Evolutionary conservation across 2,888 invertebrate species (phyloP), one percentile per base, ranked within the genome.

Genomic region (Chaitophorus viminalis): DNA sequence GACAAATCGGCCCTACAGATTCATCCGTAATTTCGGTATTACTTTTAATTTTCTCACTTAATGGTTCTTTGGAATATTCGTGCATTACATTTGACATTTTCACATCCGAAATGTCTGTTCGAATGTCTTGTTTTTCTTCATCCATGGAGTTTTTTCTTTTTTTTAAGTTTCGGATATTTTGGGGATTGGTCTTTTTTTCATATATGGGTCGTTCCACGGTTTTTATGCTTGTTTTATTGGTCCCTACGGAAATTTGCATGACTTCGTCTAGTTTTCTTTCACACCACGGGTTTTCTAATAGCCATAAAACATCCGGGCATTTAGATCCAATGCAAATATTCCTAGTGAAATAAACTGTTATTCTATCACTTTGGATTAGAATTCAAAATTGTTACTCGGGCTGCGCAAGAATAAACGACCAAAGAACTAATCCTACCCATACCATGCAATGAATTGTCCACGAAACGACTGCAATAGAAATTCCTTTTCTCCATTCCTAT

Each of bases 221-320:
- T 5, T 8, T 39, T 39, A 5, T 5, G 9, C 39, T 8, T 8
- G 72, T 21, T 36, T 33, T 6, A n/a, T 29, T 29, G 29, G 11
- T 29, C 25, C 9, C 8, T 2, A 1, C 21, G 46, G n/a, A 0
- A 14, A 25, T 9, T 25, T 11, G 5, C 6, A n/a, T 0, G 3
- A 29, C 17, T 54, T 72, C 18, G 52, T 14, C 2, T 6, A 18
- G 14, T 79, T 36, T n/a, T 17, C 11, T 1, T n/a, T n/a, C n/a
- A 18, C 31, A 36, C 82, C 72, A 74, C 3, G 82, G 33, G n/a
- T 65, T 83, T 8, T 31, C 29, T 17, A 65, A 31, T 0, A 75
- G 8, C 83, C 75, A 83, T 25, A 83, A 39, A 6, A 65, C 60
- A 29, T 83, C 60, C 11, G 74, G 75, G 17, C 83, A 83, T 39